A percentile compares a stretch with the other conserved stretches of the same genome.
phyloP scores from a whole-genome alignment of 2,888 invertebrate species.

The Polyommatus iphigenia region DNA sequence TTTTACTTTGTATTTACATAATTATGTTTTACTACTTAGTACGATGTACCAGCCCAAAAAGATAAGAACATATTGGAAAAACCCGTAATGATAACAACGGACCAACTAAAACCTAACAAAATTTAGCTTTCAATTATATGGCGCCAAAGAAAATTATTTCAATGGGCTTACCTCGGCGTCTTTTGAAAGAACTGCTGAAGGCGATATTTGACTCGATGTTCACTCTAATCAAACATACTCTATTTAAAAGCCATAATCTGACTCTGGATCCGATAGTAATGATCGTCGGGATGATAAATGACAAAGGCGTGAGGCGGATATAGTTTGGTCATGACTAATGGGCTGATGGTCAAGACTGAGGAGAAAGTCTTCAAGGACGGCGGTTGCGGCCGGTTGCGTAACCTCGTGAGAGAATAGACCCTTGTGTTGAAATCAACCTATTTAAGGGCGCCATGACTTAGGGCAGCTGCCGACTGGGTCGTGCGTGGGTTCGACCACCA shows the following conservation, averaged over 20 bases:
- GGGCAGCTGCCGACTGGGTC: background rate
- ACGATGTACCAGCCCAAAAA: background rate
- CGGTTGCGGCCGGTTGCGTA: constrained; percentile 64
- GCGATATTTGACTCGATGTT: background rate
- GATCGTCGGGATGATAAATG: background rate
- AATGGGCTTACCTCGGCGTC: background rate
- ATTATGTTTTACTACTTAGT: background rate
- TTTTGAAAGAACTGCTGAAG: background rate
- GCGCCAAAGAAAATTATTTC: background rate
- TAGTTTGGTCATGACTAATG: constrained; percentile 19
- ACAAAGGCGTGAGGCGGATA: constrained; percentile 10
- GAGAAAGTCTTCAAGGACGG: constrained; percentile 70
- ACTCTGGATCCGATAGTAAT: background rate
- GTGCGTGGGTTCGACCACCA: background rate
- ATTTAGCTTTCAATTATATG: background rate
- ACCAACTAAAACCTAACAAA: background rate
- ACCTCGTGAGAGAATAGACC: constrained; percentile 61
- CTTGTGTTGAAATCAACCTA: constrained; percentile 59
- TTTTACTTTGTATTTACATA: background rate
- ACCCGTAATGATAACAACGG: background rate
- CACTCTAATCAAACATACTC: background rate
- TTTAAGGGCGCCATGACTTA: constrained; percentile 55
- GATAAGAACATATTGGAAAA: background rate
- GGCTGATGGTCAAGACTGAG: constrained; percentile 55
- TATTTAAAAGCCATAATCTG: constrained; percentile 2